Base-by-base conservation (phyloP, 2,888 invertebrate genomes). In the Ceraclea dissimilis region DNA sequence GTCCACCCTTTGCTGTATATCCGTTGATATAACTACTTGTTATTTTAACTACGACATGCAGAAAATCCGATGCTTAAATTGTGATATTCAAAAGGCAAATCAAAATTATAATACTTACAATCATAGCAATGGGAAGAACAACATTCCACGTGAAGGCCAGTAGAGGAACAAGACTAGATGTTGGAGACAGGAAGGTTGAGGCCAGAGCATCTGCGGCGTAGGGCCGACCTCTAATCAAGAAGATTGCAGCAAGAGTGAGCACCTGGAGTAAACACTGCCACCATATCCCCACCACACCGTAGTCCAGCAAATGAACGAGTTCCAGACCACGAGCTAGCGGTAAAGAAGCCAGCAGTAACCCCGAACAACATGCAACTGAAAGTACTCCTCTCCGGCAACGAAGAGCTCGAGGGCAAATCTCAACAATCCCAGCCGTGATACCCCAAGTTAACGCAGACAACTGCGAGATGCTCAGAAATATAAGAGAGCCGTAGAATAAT, bases 71-170 rank as follows among this genome's bases (percentile, higher is more conserved):
- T n/a, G n/a, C n/a, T n/a, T n/a, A n/a, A n/a, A n/a, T n/a, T n/a
- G n/a, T n/a, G n/a, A n/a, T n/a, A n/a, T n/a, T n/a, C n/a, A n/a
- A n/a, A n/a, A n/a, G n/a, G n/a, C n/a, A n/a, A n/a, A n/a, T n/a
- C n/a, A n/a, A n/a, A n/a, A n/a, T n/a, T n/a, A n/a, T n/a, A 33
- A 48, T 49, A 73, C 78, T 75, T 66, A 92, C 90, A 75, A 91
- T 84, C 52, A 93, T 73, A 6, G 87, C 81, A 52, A 92, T 88
- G 1, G 93, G 93, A 65, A 93, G 71, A 53, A 92, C 76, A 2
- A 93, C 89, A 67, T 90, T 93, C 93, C 93, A 94, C 0, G 86
- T 86, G 67, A 93, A 90, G 2, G 89, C 87, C 19, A 90, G 70
- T 59, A 91, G 71, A 10, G 87, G 84, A 4, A 85, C 86, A 8